phyloP scores from a whole-genome alignment of 2,797 vertebrate species.

The Neopelma chrysocephalum region DNA sequence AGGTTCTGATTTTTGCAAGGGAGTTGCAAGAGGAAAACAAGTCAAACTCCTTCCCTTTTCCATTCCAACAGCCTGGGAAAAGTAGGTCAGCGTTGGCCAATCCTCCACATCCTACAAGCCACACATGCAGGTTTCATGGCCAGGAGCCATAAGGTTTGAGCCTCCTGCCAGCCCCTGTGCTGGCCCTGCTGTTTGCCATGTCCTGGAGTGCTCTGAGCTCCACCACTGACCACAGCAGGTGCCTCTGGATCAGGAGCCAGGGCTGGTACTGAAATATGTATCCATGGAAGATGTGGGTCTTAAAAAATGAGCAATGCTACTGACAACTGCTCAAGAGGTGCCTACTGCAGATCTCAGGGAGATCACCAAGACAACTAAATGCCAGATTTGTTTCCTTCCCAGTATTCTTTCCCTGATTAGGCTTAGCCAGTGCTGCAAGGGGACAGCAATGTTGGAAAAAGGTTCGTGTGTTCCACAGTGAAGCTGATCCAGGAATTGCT shows the following conservation, averaged over 20 bases:
- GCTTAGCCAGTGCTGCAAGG: neutral
- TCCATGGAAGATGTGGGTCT: neutral
- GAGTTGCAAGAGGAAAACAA: neutral
- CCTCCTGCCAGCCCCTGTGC: neutral
- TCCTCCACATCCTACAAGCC: neutral
- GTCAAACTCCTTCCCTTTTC: neutral
- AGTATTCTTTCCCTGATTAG: neutral
- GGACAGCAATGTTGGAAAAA: neutral
- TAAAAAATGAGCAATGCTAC: neutral
- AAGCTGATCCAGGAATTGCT: neutral
- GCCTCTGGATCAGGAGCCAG: neutral
- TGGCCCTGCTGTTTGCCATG: neutral
- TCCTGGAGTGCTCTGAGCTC: neutral
- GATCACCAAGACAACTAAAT: neutral
- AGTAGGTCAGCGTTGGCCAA: slow-evolving; percentile 24
- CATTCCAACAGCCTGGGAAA: neutral
- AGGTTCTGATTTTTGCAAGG: neutral
- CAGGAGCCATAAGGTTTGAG: neutral
- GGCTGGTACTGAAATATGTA: neutral
- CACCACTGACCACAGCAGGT: neutral
- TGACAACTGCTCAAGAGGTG: neutral
- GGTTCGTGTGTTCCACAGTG: neutral
- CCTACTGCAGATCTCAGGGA: neutral
- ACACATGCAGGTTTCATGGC: neutral
- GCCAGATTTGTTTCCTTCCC: neutral